Base-by-base conservation (phyloP, 2,888 invertebrate genomes). In the Arrhopalites spinosus region DNA sequence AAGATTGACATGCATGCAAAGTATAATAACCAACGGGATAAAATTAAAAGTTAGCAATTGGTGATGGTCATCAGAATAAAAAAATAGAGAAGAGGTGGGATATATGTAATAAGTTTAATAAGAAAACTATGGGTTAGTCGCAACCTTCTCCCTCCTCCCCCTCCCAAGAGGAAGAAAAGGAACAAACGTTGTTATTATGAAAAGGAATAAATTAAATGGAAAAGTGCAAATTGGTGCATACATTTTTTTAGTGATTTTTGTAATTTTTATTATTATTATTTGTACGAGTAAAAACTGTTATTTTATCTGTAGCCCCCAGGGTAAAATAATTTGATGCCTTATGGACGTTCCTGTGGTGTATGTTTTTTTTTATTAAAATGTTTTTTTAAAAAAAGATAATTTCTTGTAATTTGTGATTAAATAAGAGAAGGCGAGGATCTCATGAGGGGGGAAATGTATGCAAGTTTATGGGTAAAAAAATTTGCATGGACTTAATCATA, bases 141-240 rank as follows among this genome's bases (percentile, higher is more conserved):
- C 5, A 20, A n/a, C 23, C 5, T n/a, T 20, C n/a, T 20, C 23
- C 8, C n/a, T 20, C 53, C n/a, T 53, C 36, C 11, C n/a, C 11
- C 15, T 20, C 50, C 15, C n/a, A n/a, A 2, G 13, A 8, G n/a
- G n/a, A n/a, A 53, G 1, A n/a, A n/a, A 53, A 53, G 50, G 20
- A 5, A 8, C 8, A 8, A 15, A 11, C 2, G 7, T 23, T 59
- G 27, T 59, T 23, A 25, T 25, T 59, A 59, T 27, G 50, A 15
- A 36, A 36, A 50, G 45, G 59, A 59, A 59, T 59, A 59, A 59
- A 59, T 59, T 59, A 59, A 59, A 59, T 59, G 59, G 25, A 59
- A 25, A 59, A 59, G 25, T 59, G 59, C 59, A 59, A 36, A 36
- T 36, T 36, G 36, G 36, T 36, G 36, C 36, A 36, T 36, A n/a